These are phyloP conservation scores for Sebastes flavidus DNA, from an alignment of 2,797 vertebrate species.

Conservation along the genomic window DNA sequence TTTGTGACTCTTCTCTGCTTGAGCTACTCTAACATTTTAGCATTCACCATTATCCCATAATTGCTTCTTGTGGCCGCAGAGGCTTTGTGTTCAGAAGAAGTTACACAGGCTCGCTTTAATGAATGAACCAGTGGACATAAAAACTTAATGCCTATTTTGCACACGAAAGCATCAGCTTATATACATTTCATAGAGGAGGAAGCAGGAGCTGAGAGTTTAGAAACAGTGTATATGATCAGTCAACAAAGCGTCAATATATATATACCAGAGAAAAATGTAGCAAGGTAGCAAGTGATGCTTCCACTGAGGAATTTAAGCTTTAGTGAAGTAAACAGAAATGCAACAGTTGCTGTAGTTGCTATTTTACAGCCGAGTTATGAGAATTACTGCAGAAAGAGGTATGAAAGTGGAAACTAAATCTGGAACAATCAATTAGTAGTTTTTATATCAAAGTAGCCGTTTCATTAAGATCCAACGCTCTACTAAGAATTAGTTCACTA, in stretches of 20 bases:
- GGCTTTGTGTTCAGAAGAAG: background rate
- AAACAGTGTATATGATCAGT: background rate
- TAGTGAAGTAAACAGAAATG: background rate
- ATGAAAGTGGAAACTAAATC: background rate
- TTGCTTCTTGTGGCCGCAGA: background rate
- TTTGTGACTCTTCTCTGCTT: background rate
- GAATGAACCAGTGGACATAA: background rate
- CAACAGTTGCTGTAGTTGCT: background rate
- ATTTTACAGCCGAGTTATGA: background rate
- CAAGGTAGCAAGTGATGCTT: background rate
- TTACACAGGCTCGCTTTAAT: background rate
- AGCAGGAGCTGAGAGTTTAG: background rate
- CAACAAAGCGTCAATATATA: background rate
- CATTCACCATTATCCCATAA: background rate
- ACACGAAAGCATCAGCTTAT: background rate
- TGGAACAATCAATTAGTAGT: background rate
- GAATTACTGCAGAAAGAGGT: background rate
- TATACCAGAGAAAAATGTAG: background rate
- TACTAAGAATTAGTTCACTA: background rate
- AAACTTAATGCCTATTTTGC: background rate
- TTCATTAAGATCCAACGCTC: slow-evolving; percentile 25
- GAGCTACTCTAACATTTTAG: background rate
- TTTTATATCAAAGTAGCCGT: slow-evolving; percentile 10
- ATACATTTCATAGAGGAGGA: background rate
- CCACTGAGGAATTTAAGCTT: background rate